Percentiles rank a stretch among this genome's conserved stretches.
Evolutionary conservation across 2,113 vertebrate genomes (phyloP).

Genomic region (Gymnogyps californianus): DNA sequence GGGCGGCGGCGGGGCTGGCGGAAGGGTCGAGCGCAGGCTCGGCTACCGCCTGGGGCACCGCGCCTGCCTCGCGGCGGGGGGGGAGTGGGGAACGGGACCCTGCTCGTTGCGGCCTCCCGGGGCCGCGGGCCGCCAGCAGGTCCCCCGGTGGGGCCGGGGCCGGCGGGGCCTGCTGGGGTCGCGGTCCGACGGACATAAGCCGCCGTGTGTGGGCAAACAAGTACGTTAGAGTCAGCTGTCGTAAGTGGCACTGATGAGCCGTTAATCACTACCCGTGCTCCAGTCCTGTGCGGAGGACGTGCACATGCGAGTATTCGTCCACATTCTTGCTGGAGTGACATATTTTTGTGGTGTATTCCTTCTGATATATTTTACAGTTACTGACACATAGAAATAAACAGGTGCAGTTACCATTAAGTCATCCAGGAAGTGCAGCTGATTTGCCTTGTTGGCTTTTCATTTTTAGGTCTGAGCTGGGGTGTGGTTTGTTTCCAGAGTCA

Average conservation of each 20-base stretch:
- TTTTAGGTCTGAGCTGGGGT: not conserved
- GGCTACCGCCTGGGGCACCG: not conserved
- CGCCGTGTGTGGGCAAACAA: too few species aligned
- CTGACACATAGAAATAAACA: not conserved
- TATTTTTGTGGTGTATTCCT: rapidly evolving
- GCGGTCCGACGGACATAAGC: too few species aligned
- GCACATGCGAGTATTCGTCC: rapidly evolving
- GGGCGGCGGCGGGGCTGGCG: too few species aligned
- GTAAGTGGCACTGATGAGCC: too few species aligned
- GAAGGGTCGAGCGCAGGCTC: too few species aligned
- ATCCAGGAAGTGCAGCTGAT: not conserved
- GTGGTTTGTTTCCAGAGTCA: not conserved
- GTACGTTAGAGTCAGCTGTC: too few species aligned
- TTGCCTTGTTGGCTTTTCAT: not conserved
- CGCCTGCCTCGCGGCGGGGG: too few species aligned
- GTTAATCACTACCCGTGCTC: not conserved
- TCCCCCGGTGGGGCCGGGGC: too few species aligned
- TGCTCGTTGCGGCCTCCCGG: too few species aligned
- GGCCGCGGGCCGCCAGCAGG: too few species aligned
- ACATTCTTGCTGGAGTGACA: rapidly evolving
- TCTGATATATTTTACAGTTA: rapidly evolving
- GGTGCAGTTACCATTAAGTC: not conserved
- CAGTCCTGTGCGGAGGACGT: rapidly evolving
- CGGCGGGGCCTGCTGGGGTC: too few species aligned
- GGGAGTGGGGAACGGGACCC: too few species aligned